Evolutionary conservation across 2,797 vertebrate species (phyloP), one percentile per base, ranked within the genome.

Genomic region (Sphenopsis melanotis): DNA sequence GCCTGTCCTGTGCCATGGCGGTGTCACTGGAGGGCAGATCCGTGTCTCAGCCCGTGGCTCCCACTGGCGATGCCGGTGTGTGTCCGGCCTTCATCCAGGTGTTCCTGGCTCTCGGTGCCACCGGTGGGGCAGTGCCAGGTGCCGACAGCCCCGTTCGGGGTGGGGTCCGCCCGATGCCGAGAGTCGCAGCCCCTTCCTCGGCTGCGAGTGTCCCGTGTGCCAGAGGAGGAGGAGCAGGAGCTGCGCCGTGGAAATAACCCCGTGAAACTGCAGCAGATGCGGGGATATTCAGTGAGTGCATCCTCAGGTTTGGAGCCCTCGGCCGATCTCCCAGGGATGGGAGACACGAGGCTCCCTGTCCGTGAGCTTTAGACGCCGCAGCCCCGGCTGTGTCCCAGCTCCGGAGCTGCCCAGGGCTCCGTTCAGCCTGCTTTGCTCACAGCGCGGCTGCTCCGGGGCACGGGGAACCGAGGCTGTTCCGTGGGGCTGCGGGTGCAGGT

Each of bases 31-130:
- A 4, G 4, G 24, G 55, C 15, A 12, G 36, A 2, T 8, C 57
- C 6, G 0, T 12, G 47, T 26, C 23, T n/a, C 20, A 4, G 21
- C 1, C 29, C 6, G 0, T 0, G 6, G 19, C 10, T 32, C 41
- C 41, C 3, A 0, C 69, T 10, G n/a, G 29, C 0, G 55, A 10
- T 20, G 32, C 18, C 4, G 21, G 6, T 5, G 2, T 3, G 34
- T 17, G 21, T 30, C 34, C 3, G 4, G 22, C 32, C 44, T 30
- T 13, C 23, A 6, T 2, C 46, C 1, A 0, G 1, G 5, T 3
- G 9, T 1, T 83, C 7, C 36, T 61, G 90, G 65, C 53, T 60
- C n/a, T 55, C 3, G 2, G 50, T n/a, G 53, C 20, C n/a, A 34
- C n/a, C 14, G 21, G 21, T 13, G 32, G 27, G 42, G 32, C 27